Percentiles rank a stretch among this genome's conserved stretches.
Conservation (phyloP, 2,113 vertebrate species). For the Lates calcarifer region DNA sequence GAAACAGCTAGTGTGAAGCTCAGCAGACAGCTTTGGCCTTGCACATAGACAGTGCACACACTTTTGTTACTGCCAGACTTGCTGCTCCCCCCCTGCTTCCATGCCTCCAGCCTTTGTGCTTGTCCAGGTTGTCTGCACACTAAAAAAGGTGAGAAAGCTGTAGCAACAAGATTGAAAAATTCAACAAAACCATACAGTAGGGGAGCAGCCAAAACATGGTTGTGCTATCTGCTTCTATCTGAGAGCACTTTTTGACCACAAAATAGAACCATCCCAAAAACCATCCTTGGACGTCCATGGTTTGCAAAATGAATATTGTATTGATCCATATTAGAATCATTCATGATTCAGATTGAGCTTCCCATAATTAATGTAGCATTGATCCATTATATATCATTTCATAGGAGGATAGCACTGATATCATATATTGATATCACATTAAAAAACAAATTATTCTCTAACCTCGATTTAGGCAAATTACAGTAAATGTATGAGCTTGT, state of each 20-base stretch:
- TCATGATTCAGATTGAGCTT: not conserved
- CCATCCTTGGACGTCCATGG: not conserved
- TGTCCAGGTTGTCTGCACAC: not conserved
- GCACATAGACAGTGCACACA: not conserved
- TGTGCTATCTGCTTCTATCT: not conserved
- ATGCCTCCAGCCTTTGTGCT: not conserved
- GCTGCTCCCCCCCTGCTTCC: not conserved
- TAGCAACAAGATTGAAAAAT: too few species aligned
- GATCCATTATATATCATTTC: not conserved
- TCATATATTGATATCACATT: not conserved
- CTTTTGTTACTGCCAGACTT: not conserved
- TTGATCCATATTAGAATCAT: slow-evolving; percentile 1
- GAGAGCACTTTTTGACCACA: too few species aligned
- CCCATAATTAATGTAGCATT: not conserved
- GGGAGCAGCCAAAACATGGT: not conserved
- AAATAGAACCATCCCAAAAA: not conserved
- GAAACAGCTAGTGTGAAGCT: not conserved
- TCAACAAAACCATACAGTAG: too few species aligned
- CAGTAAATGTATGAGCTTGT: not conserved
- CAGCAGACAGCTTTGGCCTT: not conserved
- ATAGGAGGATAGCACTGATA: not conserved
- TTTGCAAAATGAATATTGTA: not conserved
- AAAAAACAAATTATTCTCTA: not conserved
- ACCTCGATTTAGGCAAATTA: not conserved
- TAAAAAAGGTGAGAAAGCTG: too few species aligned